phyloP scores from a whole-genome alignment of 2,888 invertebrate species.

The Arge pagana region DNA sequence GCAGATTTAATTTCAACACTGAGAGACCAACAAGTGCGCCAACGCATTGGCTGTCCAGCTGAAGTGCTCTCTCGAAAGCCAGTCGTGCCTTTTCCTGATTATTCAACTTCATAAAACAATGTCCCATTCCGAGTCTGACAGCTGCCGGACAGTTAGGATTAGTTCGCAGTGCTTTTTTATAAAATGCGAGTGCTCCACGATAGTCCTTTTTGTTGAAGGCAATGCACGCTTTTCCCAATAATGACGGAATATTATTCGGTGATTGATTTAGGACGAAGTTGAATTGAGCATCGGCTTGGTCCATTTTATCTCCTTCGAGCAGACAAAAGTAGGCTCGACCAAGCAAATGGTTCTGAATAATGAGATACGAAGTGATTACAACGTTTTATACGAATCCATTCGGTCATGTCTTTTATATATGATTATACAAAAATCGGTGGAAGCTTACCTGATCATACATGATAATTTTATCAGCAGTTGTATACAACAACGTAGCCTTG shows the following conservation, averaged over 20 bases:
- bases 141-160: slow-evolving; percentile 98
- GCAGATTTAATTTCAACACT: slow-evolving; percentile 89
- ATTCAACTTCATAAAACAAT: slow-evolving; percentile 95
- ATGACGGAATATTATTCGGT: slow-evolving; percentile 93
- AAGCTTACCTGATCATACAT: slow-evolving; percentile 94
- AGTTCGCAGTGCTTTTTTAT: slow-evolving; percentile 94
- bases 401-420: neutral
- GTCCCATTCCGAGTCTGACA: slow-evolving; percentile 96
- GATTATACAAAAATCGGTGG: slow-evolving; percentile 19
- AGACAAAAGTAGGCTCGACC: slow-evolving; percentile 98
- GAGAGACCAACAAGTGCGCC: slow-evolving; percentile 96
- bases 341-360: slow-evolving; percentile 85
- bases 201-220: slow-evolving; percentile 98
- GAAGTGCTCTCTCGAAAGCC: slow-evolving; percentile 94
- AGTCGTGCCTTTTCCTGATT: slow-evolving; percentile 94
- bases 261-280: slow-evolving; percentile 97
- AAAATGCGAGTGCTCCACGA: slow-evolving; percentile 93
- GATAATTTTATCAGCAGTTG: slow-evolving; percentile 97
- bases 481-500: slow-evolving; percentile 95
- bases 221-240: slow-evolving; percentile 98
- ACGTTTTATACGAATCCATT: slow-evolving; percentile 1
- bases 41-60: slow-evolving; percentile 91
- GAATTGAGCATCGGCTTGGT: slow-evolving; percentile 99
- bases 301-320: slow-evolving; percentile 98
- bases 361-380: slow-evolving; percentile 1